Evolutionary conservation across 2,888 invertebrate genomes (phyloP).

Genomic region (Archips xylosteana): DNA sequence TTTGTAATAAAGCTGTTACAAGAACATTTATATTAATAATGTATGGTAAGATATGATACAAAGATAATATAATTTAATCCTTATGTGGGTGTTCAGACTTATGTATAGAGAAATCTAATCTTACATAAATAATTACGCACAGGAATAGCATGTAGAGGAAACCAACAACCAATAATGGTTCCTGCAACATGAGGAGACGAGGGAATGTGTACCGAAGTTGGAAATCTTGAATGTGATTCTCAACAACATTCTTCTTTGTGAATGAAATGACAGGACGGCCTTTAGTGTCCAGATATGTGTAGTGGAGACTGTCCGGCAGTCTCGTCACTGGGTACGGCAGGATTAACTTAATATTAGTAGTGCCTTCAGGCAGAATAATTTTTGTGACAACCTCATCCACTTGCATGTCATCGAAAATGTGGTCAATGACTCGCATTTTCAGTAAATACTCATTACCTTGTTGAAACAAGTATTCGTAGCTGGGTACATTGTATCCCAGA

Average conservation of each 20-base stretch:
- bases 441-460: conserved; percentile 92
- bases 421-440: conserved; percentile 98
- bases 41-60: conserved; percentile 15
- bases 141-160: conserved; percentile 96
- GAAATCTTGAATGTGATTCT: conserved; percentile 98
- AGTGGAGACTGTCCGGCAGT: conserved; percentile 91
- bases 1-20: conserved; percentile 49
- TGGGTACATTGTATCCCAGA: conserved; percentile 98
- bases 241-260: conserved; percentile 94
- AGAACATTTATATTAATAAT: conserved; percentile 51
- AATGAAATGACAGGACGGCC: conserved; percentile 96
- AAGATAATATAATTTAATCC: conserved; percentile 65
- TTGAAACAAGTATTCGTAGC: conserved; percentile 97
- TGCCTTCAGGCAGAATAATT: conserved; percentile 97
- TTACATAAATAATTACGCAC: conserved; percentile 96
- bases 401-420: conserved; percentile 98
- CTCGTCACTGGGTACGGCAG: conserved; percentile 93
- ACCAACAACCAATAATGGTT: conserved; percentile 95
- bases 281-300: conserved; percentile 97
- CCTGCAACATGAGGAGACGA: conserved; percentile 94
- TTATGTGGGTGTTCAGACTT: conserved; percentile 87
- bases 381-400: conserved; percentile 95
- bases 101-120: conserved; percentile 97
- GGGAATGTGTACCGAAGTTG: conserved; percentile 96
- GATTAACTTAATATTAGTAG: conserved; percentile 91